These are phyloP conservation scores for Zosterops hypoxanthus DNA, from an alignment of 2,113 vertebrate species.

Conservation along the genomic window DNA sequence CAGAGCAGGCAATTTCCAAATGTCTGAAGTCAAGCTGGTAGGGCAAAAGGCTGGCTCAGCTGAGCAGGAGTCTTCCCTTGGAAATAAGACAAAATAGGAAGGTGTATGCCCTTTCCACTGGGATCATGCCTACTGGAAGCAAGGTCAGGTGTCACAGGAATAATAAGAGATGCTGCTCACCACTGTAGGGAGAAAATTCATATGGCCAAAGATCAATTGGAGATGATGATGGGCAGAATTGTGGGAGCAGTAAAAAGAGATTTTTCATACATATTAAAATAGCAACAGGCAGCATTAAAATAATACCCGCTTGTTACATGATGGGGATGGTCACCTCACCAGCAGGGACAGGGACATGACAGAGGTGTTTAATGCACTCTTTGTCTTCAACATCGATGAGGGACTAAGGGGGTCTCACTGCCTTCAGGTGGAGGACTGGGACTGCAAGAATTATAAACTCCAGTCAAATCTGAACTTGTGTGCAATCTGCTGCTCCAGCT, in stretches of 20 bases:
- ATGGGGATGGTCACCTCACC: not conserved
- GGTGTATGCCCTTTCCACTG: not conserved
- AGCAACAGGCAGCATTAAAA: not conserved
- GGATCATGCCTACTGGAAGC: not conserved
- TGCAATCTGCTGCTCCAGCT: not conserved
- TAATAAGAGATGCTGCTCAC: not conserved
- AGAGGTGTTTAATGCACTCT: not conserved
- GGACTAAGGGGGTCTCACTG: not conserved
- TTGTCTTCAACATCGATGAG: rapidly evolving
- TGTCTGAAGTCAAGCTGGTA: not conserved
- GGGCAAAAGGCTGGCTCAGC: not conserved
- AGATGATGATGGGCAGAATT: not conserved
- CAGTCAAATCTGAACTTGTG: not conserved
- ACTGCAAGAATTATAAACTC: not conserved
- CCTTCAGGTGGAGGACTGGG: not conserved
- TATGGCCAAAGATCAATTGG: not conserved
- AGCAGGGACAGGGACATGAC: not conserved
- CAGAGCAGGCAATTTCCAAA: not conserved
- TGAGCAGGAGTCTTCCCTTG: not conserved
- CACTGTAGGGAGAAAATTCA: not conserved
- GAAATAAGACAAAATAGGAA: not conserved
- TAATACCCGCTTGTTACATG: rapidly evolving
- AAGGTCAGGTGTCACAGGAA: not conserved
- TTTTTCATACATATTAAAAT: not conserved
- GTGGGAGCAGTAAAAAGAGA: not conserved